Evolutionary conservation across 2,888 invertebrate genomes (phyloP).

Genomic region (Mythimna lalbum): DNA sequence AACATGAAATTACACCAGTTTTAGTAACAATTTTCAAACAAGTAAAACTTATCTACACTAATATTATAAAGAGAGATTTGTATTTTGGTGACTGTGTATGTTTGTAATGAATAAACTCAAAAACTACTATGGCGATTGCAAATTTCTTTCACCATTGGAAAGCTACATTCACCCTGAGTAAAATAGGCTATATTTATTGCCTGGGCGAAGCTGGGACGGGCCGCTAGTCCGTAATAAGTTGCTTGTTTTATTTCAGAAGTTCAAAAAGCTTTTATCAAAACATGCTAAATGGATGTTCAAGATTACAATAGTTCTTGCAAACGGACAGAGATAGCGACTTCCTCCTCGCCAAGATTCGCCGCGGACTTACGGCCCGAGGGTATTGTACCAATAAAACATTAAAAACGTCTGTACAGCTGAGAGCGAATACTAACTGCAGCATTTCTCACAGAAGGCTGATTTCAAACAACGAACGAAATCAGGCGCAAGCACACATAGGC

Average conservation of each 20-base stretch:
- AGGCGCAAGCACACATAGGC: not conserved
- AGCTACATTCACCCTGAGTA: no score
- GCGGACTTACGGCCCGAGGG: constrained; percentile 54
- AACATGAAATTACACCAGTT: constrained; percentile 6
- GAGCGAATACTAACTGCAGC: constrained; percentile 6
- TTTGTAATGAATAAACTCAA: no score
- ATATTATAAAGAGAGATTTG: no score
- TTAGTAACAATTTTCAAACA: not conserved
- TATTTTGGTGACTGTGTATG: no score
- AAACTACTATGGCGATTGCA: no score
- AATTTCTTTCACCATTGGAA: no score
- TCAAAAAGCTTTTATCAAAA: constrained; percentile 7
- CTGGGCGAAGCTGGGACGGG: no score
- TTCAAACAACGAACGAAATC: not conserved
- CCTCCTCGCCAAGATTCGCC: constrained; percentile 44
- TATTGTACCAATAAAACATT: constrained; percentile 68
- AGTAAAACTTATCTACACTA: no score
- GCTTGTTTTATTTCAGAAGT: not conserved
- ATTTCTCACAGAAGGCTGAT: constrained; percentile 11
- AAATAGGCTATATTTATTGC: no score
- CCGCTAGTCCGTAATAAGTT: not conserved
- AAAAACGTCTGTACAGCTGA: constrained; percentile 65
- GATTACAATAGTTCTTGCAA: constrained; percentile 42
- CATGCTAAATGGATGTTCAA: constrained; percentile 13
- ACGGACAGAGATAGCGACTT: constrained; percentile 46